These are phyloP conservation scores for Ophioninae sp. DNA, from an alignment of 2,888 invertebrate species.

Conservation along the genomic window DNA sequence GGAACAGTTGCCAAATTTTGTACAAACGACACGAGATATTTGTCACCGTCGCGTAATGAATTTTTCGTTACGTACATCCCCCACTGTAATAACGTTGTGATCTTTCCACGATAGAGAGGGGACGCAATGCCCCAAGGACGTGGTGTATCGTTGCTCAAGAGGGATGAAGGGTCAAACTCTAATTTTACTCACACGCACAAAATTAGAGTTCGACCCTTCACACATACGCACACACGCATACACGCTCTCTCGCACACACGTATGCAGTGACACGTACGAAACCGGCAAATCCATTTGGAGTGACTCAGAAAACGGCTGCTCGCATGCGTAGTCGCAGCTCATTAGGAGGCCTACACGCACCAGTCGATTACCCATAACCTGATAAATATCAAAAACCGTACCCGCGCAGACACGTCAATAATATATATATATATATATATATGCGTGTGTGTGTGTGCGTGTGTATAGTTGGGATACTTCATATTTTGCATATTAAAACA, in stretches of 20 bases:
- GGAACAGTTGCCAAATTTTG: conserved; percentile 18
- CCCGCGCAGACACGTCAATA: conserved; percentile 23
- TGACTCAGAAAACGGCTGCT: conserved; percentile 76
- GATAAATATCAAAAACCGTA: conserved; percentile 68
- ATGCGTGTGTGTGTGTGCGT: too few species aligned
- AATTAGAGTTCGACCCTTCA: too few species aligned
- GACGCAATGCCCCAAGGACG: conserved; percentile 45
- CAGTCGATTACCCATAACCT: conserved; percentile 58
- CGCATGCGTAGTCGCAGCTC: conserved; percentile 66
- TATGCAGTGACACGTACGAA: conserved; percentile 62
- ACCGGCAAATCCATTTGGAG: conserved; percentile 59
- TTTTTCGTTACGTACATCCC: conserved; percentile 39
- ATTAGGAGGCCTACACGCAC: conserved; percentile 70
- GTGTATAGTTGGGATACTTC: background rate
- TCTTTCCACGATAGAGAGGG: conserved; percentile 43
- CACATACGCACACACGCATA: background rate
- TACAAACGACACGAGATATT: conserved; percentile 32
- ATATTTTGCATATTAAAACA: too few species aligned
- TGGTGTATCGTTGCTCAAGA: conserved; percentile 37
- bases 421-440: background rate
- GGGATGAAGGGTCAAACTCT: conserved; percentile 28
- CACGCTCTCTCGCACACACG: background rate
- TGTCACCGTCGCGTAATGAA: conserved; percentile 28
- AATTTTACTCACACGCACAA: background rate
- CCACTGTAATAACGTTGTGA: conserved; percentile 35